phyloP scores from a whole-genome alignment of 35 echinoderm and acorn worm species.

The Amphiura filiformis region DNA sequence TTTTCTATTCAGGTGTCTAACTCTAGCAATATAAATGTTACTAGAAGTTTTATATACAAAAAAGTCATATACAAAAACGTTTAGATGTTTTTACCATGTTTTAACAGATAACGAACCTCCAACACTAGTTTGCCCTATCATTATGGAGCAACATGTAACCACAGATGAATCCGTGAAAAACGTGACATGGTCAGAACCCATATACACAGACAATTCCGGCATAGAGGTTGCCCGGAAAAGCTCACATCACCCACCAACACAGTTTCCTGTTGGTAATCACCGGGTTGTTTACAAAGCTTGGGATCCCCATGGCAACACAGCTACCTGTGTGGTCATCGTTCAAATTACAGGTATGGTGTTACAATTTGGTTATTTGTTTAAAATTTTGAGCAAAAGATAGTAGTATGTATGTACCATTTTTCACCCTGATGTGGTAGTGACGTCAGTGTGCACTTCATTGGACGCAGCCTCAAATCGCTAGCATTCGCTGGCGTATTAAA shows the following conservation, averaged over 20 bases:
- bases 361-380: too few species aligned
- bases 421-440: too few species aligned
- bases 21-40: too few species aligned
- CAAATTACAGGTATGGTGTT: neutral
- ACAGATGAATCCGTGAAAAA: neutral
- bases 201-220: neutral
- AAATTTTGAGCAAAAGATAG: too few species aligned
- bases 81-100: too few species aligned
- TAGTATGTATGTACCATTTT: too few species aligned
- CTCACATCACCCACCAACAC: neutral
- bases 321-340: neutral
- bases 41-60: too few species aligned
- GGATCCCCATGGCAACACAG: neutral
- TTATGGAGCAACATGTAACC: neutral
- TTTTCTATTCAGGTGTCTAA: too few species aligned
- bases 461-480: too few species aligned
- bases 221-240: neutral
- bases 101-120: neutral
- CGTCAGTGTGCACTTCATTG: too few species aligned
- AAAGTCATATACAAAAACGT: too few species aligned
- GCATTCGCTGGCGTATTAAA: too few species aligned
- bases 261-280: neutral
- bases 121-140: neutral
- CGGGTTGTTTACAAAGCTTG: neutral
- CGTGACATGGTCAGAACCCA: neutral